Evolutionary conservation across 1,140 invertebrate species (phyloP).

Genomic region (Drosophila watanabei): DNA sequence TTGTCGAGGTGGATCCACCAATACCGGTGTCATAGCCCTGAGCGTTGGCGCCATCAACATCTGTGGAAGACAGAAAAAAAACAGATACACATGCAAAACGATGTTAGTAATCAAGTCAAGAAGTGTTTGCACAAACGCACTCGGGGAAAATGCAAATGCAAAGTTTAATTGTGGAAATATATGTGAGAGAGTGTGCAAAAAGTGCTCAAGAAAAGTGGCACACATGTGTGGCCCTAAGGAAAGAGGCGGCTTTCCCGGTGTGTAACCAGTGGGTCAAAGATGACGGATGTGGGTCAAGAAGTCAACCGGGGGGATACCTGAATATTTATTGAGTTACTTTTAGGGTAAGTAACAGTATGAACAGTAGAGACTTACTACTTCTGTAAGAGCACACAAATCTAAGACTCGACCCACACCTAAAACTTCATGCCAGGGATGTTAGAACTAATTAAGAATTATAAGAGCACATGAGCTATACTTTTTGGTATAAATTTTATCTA

Average conservation of each 20-base stretch:
- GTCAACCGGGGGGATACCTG: constrained; percentile 10
- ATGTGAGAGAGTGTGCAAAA: constrained; percentile 20
- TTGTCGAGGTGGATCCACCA: constrained; percentile 84
- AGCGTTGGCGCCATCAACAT: constrained; percentile 84
- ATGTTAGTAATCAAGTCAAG: constrained; percentile 41
- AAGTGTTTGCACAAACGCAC: constrained; percentile 46
- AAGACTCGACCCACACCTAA: too few species aligned
- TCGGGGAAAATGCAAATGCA: constrained; percentile 31
- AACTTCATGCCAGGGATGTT: too few species aligned
- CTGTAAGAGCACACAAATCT: too few species aligned
- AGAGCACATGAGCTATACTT: too few species aligned
- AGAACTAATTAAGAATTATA: too few species aligned
- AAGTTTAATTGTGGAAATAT: constrained; percentile 35
- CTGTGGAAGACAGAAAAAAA: constrained; percentile 48
- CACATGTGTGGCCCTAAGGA: constrained; percentile 23
- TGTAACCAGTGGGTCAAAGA: constrained; percentile 22
- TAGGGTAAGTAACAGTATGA: too few species aligned
- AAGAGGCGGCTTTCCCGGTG: constrained; percentile 12
- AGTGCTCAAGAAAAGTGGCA: constrained; percentile 34
- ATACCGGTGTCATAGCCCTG: constrained; percentile 85
- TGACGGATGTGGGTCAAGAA: constrained; percentile 28
- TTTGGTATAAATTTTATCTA: too few species aligned
- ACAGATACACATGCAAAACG: constrained; percentile 18
- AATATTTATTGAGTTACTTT: constrained; percentile 19
- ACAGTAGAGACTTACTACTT: too few species aligned